Base-by-base conservation (phyloP, 2,888 invertebrate genomes). In the Fabriciana adippe region DNA sequence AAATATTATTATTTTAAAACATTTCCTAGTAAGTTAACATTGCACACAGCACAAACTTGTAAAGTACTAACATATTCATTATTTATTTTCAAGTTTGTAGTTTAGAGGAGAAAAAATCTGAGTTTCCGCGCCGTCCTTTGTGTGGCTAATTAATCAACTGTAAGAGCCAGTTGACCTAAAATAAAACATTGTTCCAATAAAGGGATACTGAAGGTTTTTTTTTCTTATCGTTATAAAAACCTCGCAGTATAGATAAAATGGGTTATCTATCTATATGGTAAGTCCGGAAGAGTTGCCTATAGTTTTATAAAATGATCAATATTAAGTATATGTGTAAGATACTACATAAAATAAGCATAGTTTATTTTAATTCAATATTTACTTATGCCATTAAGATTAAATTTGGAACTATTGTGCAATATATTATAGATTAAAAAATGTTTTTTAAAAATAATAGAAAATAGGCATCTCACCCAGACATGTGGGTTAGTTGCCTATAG, bases 111-210 rank as follows among this genome's bases (percentile, higher is more conserved):
- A 54, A 67, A 67, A 67, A 57, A 15, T 67, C 55, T 14, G 26
- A 55, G 50, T 55, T 56, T 53, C 63, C 64, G 48, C 35, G 48
- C 57, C 51, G 50, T 35, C 50, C 62, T 55, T 26, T 45, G 26
- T 45, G 54, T 56, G 56, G 55, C 13, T 55, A 63, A 56, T 63
- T 67, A 67, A 67, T 67, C 63, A 67, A 54, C 62, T 62, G 67
- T 63, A 45, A 62, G 57, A 62, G 63, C 51, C 67, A 54, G 62
- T 67, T 67, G 67, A 67, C 63, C 67, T 67, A 63, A 67, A 67
- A 66, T 62, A 60, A 66, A 53, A 48, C 48, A 26, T 16, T 55
- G 48, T 55, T 18, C 41, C 48, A 59, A 55, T 60, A 55, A 60
- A 60, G 54, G 47, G 13, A 63, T 62, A 57, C 53, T 56, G 47